Percentiles rank a stretch among this genome's conserved stretches.
These are phyloP conservation scores for Nothocercus julius DNA, from an alignment of 2,113 vertebrate species.

Conservation along the genomic window DNA sequence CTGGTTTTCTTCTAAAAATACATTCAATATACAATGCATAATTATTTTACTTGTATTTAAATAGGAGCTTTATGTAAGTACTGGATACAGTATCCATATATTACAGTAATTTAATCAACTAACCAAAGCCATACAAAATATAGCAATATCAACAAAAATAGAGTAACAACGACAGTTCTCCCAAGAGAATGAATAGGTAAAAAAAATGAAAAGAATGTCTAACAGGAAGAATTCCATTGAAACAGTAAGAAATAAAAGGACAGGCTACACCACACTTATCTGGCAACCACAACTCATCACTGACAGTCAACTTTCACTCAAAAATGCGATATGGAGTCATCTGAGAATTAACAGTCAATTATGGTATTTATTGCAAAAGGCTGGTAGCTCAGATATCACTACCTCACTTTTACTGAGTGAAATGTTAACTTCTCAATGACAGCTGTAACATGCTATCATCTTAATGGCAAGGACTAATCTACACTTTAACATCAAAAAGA, in stretches of 20 bases:
- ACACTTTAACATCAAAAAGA: neutral
- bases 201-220: neutral
- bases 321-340: neutral
- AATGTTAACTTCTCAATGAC: fast-evolving
- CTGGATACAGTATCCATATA: neutral
- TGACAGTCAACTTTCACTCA: constrained; percentile 8
- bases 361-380: neutral
- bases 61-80: neutral
- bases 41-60: neutral
- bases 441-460: neutral
- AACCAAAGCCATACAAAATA: neutral
- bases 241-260: neutral
- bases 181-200: neutral
- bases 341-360: neutral
- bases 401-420: neutral
- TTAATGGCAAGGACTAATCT: neutral
- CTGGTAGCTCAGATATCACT: neutral
- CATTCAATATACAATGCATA: neutral
- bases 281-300: neutral
- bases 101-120: neutral
- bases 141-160: neutral
- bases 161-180: neutral
- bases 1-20: neutral
- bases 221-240: neutral
- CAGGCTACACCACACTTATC: neutral